These are phyloP conservation scores for Harpagoxenus sublaevis DNA, from an alignment of 2,888 invertebrate genomes.

Conservation along the genomic window DNA sequence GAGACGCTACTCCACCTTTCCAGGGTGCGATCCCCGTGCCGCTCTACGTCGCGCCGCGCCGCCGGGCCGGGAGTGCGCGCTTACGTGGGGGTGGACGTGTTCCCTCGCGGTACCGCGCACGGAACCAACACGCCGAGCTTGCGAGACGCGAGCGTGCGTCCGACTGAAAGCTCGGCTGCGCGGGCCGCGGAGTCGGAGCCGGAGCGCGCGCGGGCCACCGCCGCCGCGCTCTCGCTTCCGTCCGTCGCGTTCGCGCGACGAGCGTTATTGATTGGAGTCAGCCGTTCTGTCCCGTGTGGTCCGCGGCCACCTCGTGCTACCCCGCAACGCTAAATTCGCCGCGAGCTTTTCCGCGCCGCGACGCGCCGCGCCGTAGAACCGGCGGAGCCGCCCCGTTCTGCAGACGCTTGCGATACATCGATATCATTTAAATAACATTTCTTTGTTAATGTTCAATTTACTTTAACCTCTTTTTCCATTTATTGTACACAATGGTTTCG, in stretches of 20 bases:
- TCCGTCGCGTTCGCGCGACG: constrained; percentile 66
- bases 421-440: not conserved
- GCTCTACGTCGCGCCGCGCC: constrained; percentile 17
- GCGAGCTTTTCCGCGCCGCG: constrained; percentile 68
- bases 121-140: constrained; percentile 69
- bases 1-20: constrained; percentile 58
- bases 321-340: constrained; percentile 63
- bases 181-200: constrained; percentile 39
- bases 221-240: constrained; percentile 44
- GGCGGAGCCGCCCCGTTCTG: constrained; percentile 10
- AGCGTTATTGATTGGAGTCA: constrained; percentile 68
- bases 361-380: not conserved
- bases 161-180: constrained; percentile 79
- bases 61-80: constrained; percentile 37
- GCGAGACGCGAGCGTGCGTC: constrained; percentile 77
- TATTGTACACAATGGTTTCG: not conserved
- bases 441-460: not conserved
- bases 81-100: constrained; percentile 23
- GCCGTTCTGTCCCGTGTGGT: constrained; percentile 52
- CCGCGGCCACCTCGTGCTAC: constrained; percentile 69
- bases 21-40: constrained; percentile 56
- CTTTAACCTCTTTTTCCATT: not conserved
- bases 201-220: constrained; percentile 72
- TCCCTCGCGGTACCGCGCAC: constrained; percentile 3
- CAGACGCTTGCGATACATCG: not conserved